These are phyloP conservation scores for Mythimna ferrago DNA, from an alignment of 2,888 invertebrate species.

Conservation along the genomic window DNA sequence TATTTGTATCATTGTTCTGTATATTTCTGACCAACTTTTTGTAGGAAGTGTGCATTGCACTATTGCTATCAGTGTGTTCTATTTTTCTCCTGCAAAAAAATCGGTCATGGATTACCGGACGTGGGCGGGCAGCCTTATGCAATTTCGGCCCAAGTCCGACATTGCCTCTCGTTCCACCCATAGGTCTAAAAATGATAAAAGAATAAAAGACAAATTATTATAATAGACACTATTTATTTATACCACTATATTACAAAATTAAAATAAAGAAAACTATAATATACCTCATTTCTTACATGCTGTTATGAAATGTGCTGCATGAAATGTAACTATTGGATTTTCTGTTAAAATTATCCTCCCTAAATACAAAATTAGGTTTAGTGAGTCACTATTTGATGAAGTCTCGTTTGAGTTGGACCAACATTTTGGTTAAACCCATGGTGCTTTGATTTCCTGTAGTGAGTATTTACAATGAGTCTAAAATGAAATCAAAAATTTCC, in stretches of 20 bases:
- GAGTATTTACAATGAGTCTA: conserved; percentile 53
- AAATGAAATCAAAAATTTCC: conserved; percentile 26
- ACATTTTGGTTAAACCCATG: neutral
- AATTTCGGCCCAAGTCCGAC: too few species aligned
- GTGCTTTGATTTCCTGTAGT: conserved; percentile 32
- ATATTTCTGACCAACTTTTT: too few species aligned
- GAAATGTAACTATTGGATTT: neutral
- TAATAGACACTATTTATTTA: conserved; percentile 52
- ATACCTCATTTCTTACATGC: conserved; percentile 30
- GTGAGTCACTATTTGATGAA: neutral
- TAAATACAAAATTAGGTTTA: conserved; percentile 3
- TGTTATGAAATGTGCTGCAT: neutral
- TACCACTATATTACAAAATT: conserved; percentile 59
- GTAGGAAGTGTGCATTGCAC: too few species aligned
- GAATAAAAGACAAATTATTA: conserved; percentile 24
- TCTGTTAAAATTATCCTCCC: neutral
- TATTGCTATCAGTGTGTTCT: too few species aligned
- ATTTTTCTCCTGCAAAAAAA: too few species aligned
- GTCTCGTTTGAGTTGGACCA: neutral
- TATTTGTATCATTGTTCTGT: too few species aligned
- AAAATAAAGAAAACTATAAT: conserved; percentile 45
- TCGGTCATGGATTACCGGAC: too few species aligned
- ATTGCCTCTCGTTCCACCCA: neutral
- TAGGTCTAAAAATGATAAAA: neutral
- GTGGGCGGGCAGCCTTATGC: too few species aligned